These are phyloP conservation scores for Canis aureus DNA, from an alignment of 2,113 vertebrate genomes.

Conservation along the genomic window DNA sequence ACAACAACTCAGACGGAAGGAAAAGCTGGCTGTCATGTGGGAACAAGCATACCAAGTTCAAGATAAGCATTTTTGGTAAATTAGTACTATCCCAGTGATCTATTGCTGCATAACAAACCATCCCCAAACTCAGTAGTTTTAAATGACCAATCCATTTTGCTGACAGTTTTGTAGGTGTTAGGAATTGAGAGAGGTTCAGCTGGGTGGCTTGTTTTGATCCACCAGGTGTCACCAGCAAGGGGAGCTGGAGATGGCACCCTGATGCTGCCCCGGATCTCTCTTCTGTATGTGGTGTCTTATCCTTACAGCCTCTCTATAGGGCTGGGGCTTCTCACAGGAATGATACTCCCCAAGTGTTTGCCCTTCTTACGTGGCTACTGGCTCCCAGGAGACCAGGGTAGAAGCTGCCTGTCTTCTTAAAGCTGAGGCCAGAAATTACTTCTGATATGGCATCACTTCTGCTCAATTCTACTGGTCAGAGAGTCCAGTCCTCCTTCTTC, in stretches of 20 bases:
- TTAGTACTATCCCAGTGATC: background rate
- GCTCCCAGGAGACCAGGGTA: background rate
- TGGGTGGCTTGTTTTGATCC: background rate
- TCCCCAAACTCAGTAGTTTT: background rate
- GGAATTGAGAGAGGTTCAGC: background rate
- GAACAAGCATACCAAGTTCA: background rate
- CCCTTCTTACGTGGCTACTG: background rate
- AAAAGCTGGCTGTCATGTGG: background rate
- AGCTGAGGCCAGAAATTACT: background rate
- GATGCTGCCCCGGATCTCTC: background rate
- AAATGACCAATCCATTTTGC: background rate
- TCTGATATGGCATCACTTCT: accelerated
- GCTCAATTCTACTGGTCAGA: background rate
- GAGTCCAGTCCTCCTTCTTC: background rate
- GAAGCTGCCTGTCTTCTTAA: background rate
- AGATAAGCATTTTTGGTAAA: background rate
- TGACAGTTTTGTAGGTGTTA: background rate
- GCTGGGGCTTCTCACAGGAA: background rate
- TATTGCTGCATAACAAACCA: background rate
- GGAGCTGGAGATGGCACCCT: background rate
- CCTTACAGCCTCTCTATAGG: background rate
- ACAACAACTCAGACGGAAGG: background rate
- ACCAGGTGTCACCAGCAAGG: background rate
- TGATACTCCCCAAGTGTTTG: too few species aligned
- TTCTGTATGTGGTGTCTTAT: background rate